A percentile compares a stretch with the other conserved stretches of the same genome.
Evolutionary conservation across 1,140 invertebrate species (phyloP).

Genomic region (Sinonovacula constricta): DNA sequence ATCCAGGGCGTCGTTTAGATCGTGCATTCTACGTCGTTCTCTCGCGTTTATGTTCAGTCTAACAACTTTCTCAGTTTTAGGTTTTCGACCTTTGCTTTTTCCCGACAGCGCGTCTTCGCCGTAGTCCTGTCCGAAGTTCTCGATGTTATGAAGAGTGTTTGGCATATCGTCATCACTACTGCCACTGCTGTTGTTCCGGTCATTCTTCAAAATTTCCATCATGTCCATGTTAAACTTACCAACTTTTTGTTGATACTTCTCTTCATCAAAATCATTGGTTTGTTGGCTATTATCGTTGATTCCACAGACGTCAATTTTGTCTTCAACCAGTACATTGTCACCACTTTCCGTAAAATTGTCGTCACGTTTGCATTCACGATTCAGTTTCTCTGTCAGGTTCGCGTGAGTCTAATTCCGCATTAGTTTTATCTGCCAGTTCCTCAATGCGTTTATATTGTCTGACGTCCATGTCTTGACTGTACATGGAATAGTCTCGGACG

Average conservation of each 20-base stretch:
- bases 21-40: slow-evolving; percentile 79
- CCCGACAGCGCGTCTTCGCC: slow-evolving; percentile 39
- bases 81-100: slow-evolving; percentile 53
- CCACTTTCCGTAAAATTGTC: slow-evolving; percentile 1
- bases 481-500: too few relatives aligned
- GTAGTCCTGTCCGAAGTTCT: slow-evolving; percentile 51
- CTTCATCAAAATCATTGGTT: slow-evolving; percentile 19
- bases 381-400: too few relatives aligned
- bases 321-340: neutral
- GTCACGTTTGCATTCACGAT: too few relatives aligned
- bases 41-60: slow-evolving; percentile 76
- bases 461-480: too few relatives aligned
- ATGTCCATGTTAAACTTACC: slow-evolving; percentile 28
- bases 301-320: neutral
- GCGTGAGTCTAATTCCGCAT: too few relatives aligned
- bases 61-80: slow-evolving; percentile 59
- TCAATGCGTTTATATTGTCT: too few relatives aligned
- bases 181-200: slow-evolving; percentile 16
- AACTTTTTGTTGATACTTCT: neutral
- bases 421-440: too few relatives aligned
- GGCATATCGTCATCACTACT: slow-evolving; percentile 19
- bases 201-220: slow-evolving; percentile 41
- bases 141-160: neutral
- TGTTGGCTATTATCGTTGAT: too few relatives aligned
- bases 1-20: slow-evolving; percentile 78